These are phyloP conservation scores for Natrix natrix DNA, from an alignment of 2,797 vertebrate species.

Conservation along the genomic window DNA sequence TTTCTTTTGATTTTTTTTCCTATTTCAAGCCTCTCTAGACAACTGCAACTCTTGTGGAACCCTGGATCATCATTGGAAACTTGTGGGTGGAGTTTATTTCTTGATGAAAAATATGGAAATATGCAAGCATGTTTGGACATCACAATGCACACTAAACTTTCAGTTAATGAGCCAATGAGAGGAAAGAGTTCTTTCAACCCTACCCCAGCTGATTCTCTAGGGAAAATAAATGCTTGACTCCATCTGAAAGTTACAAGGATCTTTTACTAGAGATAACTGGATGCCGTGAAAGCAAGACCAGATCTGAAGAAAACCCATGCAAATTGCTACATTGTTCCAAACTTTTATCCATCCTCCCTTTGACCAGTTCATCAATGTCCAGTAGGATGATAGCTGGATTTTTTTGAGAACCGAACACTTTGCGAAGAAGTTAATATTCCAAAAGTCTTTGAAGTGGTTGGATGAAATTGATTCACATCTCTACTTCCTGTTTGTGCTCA, in stretches of 20 bases:
- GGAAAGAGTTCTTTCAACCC: not conserved
- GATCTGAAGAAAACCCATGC: not conserved
- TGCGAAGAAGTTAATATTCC: not conserved
- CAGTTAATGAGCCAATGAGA: not conserved
- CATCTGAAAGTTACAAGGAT: not conserved
- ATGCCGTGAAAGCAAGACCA: not conserved
- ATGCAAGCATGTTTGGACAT: not conserved
- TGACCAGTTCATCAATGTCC: too few species aligned
- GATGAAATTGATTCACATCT: not conserved
- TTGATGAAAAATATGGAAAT: not conserved
- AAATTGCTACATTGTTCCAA: not conserved
- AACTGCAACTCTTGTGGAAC: constrained; percentile 1
- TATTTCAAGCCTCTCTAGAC: not conserved
- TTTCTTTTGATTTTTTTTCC: not conserved
- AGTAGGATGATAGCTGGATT: too few species aligned
- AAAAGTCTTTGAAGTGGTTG: not conserved
- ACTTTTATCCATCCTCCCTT: too few species aligned
- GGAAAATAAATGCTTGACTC: not conserved
- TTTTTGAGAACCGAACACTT: not conserved
- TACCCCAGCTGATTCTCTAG: not conserved
- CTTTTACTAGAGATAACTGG: not conserved
- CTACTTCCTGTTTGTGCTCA: not conserved
- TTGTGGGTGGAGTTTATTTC: not conserved
- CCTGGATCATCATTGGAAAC: not conserved
- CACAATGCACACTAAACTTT: not conserved